These are phyloP conservation scores for Sphaerophoria rueppellii DNA, from an alignment of 2,888 invertebrate genomes.

Conservation along the genomic window DNA sequence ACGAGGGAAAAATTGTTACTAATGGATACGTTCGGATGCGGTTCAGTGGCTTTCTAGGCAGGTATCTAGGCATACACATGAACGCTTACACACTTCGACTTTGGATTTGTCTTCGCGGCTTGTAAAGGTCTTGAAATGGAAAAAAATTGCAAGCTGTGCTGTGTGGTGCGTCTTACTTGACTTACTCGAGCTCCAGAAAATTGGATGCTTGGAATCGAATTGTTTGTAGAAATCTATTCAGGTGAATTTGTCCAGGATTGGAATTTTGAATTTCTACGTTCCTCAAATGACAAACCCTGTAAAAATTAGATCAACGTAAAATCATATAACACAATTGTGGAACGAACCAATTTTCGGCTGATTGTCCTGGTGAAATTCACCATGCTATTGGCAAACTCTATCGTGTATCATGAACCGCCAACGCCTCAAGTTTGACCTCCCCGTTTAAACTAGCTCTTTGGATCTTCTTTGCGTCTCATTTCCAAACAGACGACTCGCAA, in stretches of 20 bases:
- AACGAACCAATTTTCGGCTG: background rate
- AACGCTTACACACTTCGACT: slow-evolving; percentile 50
- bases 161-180: slow-evolving; percentile 67
- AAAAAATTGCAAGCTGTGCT: background rate
- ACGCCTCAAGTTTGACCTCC: slow-evolving; percentile 64
- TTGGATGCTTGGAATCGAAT: slow-evolving; percentile 72
- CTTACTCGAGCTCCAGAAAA: slow-evolving; percentile 69
- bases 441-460: slow-evolving; percentile 41
- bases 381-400: background rate
- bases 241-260: slow-evolving; percentile 22
- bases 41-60: slow-evolving; percentile 74
- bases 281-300: no score
- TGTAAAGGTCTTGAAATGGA: background rate
- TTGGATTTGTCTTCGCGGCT: background rate
- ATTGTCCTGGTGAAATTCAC: background rate
- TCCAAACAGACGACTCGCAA: background rate
- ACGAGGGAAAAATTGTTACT: slow-evolving; percentile 73
- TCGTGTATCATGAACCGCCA: slow-evolving; percentile 62
- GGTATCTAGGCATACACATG: slow-evolving; percentile 41
- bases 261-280: no score
- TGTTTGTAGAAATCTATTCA: slow-evolving; percentile 31
- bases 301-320: no score
- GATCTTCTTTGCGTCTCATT: background rate
- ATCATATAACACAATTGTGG: no score
- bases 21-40: slow-evolving; percentile 74